phyloP scores from a whole-genome alignment of 2,888 invertebrate species.

The Caenorhabditis sp. region DNA sequence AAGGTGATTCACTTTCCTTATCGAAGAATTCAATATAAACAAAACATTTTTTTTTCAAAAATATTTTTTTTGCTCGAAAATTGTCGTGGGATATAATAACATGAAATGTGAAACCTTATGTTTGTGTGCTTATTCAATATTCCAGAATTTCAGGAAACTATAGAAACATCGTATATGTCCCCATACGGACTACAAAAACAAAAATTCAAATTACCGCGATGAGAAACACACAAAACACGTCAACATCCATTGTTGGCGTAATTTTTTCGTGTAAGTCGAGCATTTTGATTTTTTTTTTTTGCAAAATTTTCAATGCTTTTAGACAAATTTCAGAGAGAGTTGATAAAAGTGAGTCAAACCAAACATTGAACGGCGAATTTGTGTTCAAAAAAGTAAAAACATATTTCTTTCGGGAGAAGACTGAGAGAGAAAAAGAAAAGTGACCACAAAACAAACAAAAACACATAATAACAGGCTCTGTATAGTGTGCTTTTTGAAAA shows the following conservation, averaged over 20 bases:
- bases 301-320: too few species aligned
- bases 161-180: too few species aligned
- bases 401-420: background rate
- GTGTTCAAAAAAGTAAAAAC: background rate
- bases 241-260: too few species aligned
- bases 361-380: too few species aligned
- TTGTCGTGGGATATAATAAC: background rate
- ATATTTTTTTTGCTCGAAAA: conserved; percentile 2
- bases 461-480: background rate
- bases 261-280: too few species aligned
- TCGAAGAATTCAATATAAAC: background rate
- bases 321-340: background rate
- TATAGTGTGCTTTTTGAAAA: background rate
- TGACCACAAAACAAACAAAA: background rate
- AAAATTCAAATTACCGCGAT: too few species aligned
- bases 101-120: background rate
- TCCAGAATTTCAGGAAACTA: background rate
- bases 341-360: background rate
- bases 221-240: too few species aligned
- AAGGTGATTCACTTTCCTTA: background rate
- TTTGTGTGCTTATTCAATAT: too few species aligned
- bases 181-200: background rate
- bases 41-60: conserved; percentile 4
- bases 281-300: too few species aligned
- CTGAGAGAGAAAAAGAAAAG: background rate